Percentiles rank a stretch among this genome's conserved stretches.
These are phyloP conservation scores for Hyalella azteca DNA, from an alignment of 2,888 invertebrate genomes.

Conservation along the genomic window DNA sequence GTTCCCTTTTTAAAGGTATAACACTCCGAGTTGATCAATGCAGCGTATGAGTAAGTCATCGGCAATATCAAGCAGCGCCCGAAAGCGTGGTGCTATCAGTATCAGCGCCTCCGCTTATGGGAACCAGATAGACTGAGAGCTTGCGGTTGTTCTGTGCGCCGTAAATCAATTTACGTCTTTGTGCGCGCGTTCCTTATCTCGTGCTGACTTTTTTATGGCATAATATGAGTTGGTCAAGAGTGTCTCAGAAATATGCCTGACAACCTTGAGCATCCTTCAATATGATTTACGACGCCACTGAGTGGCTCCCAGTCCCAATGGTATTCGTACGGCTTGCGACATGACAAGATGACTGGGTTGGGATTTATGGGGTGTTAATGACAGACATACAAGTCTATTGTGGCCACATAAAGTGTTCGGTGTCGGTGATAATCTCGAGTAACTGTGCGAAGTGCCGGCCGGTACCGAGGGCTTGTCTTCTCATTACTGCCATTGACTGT, in stretches of 20 bases:
- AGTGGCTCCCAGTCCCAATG: neutral
- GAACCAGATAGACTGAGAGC: slow-evolving; percentile 15
- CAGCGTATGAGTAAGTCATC: too few relatives aligned
- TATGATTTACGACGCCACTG: slow-evolving; percentile 19
- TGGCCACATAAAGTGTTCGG: slow-evolving; percentile 35
- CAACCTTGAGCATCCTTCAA: slow-evolving; percentile 33
- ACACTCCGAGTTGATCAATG: too few relatives aligned
- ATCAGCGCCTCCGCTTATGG: too few relatives aligned
- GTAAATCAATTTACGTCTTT: slow-evolving; percentile 36
- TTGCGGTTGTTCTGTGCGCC: slow-evolving; percentile 12
- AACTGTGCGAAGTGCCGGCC: neutral
- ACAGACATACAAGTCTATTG: slow-evolving; percentile 32
- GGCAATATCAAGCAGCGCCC: too few relatives aligned
- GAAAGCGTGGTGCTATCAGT: too few relatives aligned
- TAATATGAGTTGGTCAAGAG: slow-evolving; percentile 32
- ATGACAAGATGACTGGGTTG: neutral
- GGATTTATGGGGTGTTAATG: slow-evolving; percentile 32
- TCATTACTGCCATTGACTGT: neutral
- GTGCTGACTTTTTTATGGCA: slow-evolving; percentile 15
- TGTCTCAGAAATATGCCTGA: slow-evolving; percentile 35
- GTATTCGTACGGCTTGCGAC: slow-evolving; percentile 29
- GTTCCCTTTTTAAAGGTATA: too few relatives aligned
- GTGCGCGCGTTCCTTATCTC: slow-evolving; percentile 30
- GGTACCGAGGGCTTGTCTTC: neutral
- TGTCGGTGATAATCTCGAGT: slow-evolving; percentile 26